Percentiles rank a stretch among this genome's conserved stretches.
These are phyloP conservation scores for Protaetia brevitarsis DNA, from an alignment of 1,140 invertebrate genomes.

Conservation along the genomic window DNA sequence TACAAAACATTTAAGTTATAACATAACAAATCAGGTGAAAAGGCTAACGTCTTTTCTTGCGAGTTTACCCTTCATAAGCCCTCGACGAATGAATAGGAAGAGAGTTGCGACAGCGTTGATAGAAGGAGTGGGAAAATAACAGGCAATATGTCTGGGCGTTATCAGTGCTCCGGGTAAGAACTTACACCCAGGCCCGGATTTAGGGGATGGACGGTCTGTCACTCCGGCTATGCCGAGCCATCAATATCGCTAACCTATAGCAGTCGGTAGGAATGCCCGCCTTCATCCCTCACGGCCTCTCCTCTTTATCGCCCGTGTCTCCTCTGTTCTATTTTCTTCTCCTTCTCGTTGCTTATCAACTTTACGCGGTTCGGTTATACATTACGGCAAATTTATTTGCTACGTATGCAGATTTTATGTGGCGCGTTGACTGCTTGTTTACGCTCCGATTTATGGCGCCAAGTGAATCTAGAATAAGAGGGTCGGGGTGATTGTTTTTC, in stretches of 20 bases:
- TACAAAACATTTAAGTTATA: too few relatives aligned
- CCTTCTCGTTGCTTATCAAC: neutral
- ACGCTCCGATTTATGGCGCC: too few relatives aligned
- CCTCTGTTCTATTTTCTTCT: neutral
- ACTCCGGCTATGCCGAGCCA: neutral
- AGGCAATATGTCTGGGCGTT: neutral
- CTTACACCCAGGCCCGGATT: constrained; percentile 4
- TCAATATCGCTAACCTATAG: neutral
- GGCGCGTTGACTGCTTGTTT: neutral
- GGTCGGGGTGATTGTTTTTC: too few relatives aligned
- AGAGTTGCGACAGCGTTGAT: neutral
- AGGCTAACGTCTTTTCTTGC: neutral
- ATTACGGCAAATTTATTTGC: constrained; percentile 8
- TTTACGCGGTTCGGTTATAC: constrained; percentile 3
- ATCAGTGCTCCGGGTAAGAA: constrained; percentile 5
- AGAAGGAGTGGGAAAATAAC: neutral
- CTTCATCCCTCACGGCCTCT: neutral
- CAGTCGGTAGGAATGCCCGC: neutral
- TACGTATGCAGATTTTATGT: neutral
- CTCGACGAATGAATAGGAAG: neutral
- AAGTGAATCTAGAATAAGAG: too few relatives aligned
- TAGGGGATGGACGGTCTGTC: neutral
- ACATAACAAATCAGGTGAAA: neutral
- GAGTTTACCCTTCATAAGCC: neutral
- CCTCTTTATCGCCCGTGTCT: neutral